Conservation (phyloP, 1,140 invertebrate genomes). For the Megathymus violae region DNA sequence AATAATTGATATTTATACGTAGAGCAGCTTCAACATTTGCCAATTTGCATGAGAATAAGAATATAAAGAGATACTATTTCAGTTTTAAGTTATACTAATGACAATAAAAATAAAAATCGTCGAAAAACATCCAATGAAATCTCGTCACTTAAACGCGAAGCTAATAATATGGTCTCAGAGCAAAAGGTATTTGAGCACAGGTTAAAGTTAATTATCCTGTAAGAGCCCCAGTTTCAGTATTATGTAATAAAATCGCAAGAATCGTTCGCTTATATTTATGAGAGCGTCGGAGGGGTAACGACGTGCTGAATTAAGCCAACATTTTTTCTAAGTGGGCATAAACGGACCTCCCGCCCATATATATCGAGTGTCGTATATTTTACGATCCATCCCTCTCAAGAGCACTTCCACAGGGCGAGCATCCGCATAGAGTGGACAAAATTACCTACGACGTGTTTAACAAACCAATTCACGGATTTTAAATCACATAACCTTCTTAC, state of each 20-base stretch:
- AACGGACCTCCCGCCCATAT: slow-evolving; percentile 72
- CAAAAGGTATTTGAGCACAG: too few relatives aligned
- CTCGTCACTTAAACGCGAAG: slow-evolving; percentile 4
- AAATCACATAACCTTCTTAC: slow-evolving; percentile 32
- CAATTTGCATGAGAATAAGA: slow-evolving; percentile 48
- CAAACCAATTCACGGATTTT: slow-evolving; percentile 61
- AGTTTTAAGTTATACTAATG: slow-evolving; percentile 52
- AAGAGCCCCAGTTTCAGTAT: slow-evolving; percentile 46
- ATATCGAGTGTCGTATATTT: slow-evolving; percentile 80
- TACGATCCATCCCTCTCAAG: slow-evolving; percentile 73
- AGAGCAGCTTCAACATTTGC: slow-evolving; percentile 40
- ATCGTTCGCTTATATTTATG: slow-evolving; percentile 73
- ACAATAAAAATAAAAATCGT: slow-evolving; percentile 44
- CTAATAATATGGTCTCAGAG: too few relatives aligned
- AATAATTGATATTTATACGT: slow-evolving; percentile 38
- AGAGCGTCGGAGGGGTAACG: slow-evolving; percentile 57
- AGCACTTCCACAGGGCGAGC: slow-evolving; percentile 62
- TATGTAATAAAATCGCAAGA: slow-evolving; percentile 62
- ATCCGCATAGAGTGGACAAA: slow-evolving; percentile 71
- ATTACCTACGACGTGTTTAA: slow-evolving; percentile 75
- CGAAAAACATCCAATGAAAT: slow-evolving; percentile 44
- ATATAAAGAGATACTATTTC: slow-evolving; percentile 55
- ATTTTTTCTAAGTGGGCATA: slow-evolving; percentile 80
- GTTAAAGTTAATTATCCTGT: slow-evolving; percentile 58
- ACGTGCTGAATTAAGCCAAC: slow-evolving; percentile 79